Base-by-base conservation (phyloP, 2,888 invertebrate species). In the Encarsia formosa region DNA sequence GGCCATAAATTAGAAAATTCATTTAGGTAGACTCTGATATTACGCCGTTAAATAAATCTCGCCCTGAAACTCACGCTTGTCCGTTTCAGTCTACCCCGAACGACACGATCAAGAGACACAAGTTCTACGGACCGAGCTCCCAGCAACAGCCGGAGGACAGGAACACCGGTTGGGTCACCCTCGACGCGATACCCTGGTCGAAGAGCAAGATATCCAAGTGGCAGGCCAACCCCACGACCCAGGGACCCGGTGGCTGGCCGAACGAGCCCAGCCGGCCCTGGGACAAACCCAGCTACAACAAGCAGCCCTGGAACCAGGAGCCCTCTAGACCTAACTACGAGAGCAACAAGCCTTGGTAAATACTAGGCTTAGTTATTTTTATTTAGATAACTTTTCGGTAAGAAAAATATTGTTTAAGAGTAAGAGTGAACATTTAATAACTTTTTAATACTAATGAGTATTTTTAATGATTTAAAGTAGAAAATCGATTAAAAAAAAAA, bases 101-200 rank as follows among this genome's bases (percentile, higher is more conserved):
- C 60, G 73, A 73, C 54, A 69, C 70, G 3, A 26, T 61, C 6
- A 70, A 74, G 50, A 62, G 70, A 49, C 72, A 72, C 59, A 72
- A 71, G 52, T 69, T 68, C 48, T 68, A 65, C 44, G 63, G 63
- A 4, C 78, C 81, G 54, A 80, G 81, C 63, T 81, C 84, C 1
- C 81, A 78, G 57, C 9, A 84, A 1, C 81, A 78, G 57, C 13
- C 13, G 13, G 60, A 60, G 29, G 84, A 87, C 51, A 81, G 83
- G 63, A 84, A 84, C 49, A 83, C 83, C 47, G 87, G 87, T 1
- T 88, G 88, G 88, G 86, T 88, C 0, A 83, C 85, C 1, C 70
- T 88, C 49, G 88, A 88, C 59, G 87, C 84, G 4, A 81, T 88
- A 4, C 87, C 88, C 0, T 88, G 88, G 88, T 87, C 87, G 0